Evolutionary conservation across 2,888 invertebrate species (phyloP), one percentile per base, ranked within the genome.

Genomic region (Ichneumoninae sp.): DNA sequence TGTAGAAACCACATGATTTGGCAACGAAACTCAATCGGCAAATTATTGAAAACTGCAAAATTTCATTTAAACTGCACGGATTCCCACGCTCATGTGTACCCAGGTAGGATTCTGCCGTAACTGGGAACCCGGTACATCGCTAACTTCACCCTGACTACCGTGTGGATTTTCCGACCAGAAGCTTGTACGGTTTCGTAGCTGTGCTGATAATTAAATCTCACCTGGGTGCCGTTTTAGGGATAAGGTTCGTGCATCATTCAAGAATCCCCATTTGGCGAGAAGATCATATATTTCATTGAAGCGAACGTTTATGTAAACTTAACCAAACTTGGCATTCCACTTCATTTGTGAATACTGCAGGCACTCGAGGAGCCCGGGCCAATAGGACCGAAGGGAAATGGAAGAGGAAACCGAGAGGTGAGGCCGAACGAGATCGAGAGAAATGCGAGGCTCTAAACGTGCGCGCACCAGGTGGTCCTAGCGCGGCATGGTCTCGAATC

Each of bases 381-480:
- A 79, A 66, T 71, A 73, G 47, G 63, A 30, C 47, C 40, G 22
- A 60, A 63, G 19, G 22, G 5, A 71, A 63, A 36, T 13, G 71
- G 36, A 36, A 40, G 70, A 47, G 33, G 26, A 50, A 78, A 8
- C 36, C 57, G 40, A 68, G 78, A 68, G 22, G 30, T n/a, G 66
- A 36, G 65, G 60, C 44, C 66, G 30, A 79, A 85, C 54, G 63
- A 69, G 79, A 80, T 80, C 47, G 83, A 80, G 85, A 85, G 76
- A 80, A 85, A 85, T 73, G 83, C 76, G 79, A 74, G 47, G 75
- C 79, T 83, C 83, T 76, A 83, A 84, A 83, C 76, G 66, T 52
- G 50, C 19, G 76, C 75, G 80, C 85, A 80, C 85, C 79, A 80
- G 83, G 85, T 83, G 83, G 85, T 83, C 85, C 69, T 73, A 73